Evolutionary conservation across 2,797 vertebrate genomes (phyloP).

Genomic region (Ctenosaura bakeri): DNA sequence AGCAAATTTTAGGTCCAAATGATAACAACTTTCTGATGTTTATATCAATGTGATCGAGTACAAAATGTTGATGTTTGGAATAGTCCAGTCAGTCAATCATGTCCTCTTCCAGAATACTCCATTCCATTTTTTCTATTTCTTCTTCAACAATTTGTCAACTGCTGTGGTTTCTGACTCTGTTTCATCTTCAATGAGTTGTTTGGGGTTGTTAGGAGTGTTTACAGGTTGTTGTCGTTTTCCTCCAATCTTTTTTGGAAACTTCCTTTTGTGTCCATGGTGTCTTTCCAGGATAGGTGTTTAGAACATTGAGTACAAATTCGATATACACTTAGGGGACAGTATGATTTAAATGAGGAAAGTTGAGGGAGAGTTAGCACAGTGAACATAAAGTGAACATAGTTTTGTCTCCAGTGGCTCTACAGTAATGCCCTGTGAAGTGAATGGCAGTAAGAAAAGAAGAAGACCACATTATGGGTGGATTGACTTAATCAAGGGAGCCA

Average conservation of each 20-base stretch:
- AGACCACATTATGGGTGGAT: background rate
- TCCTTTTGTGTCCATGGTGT: too few relatives aligned
- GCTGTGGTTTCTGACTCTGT: background rate
- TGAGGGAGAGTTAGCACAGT: too few relatives aligned
- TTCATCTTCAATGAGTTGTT: background rate
- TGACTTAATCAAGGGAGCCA: background rate
- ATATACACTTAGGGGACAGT: too few relatives aligned
- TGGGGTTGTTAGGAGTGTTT: too few relatives aligned
- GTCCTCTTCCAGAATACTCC: background rate
- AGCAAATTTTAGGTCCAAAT: background rate
- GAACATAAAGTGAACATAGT: too few relatives aligned
- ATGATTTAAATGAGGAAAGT: too few relatives aligned
- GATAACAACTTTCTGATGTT: background rate
- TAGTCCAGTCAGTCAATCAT: background rate
- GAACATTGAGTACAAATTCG: too few relatives aligned
- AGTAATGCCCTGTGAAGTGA: background rate
- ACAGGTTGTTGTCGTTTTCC: too few relatives aligned
- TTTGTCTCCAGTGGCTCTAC: too few relatives aligned
- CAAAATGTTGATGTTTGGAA: background rate
- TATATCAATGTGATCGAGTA: background rate
- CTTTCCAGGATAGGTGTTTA: too few relatives aligned
- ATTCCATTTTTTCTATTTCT: background rate
- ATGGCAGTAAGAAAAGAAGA: background rate
- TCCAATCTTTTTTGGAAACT: too few relatives aligned
- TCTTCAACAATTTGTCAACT: background rate